Percentiles rank a stretch among this genome's conserved stretches.
Conservation (phyloP, 2,888 invertebrate genomes). For the Teleogryllus oceanicus region DNA sequence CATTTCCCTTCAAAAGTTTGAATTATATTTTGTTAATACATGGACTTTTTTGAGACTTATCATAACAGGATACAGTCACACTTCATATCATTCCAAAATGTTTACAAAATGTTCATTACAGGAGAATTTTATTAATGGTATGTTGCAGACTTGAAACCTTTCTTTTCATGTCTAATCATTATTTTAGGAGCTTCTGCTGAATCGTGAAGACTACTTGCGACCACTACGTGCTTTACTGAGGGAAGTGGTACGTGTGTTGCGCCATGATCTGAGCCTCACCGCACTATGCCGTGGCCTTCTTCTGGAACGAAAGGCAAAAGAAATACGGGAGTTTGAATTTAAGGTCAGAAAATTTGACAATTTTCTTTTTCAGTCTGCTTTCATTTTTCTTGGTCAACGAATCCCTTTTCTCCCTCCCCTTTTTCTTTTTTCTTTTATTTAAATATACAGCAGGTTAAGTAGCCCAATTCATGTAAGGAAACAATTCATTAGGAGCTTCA, state of each 20-base stretch:
- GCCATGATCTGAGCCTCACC: slow-evolving; percentile 75
- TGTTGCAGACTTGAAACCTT: not conserved
- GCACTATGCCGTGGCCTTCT: slow-evolving; percentile 77
- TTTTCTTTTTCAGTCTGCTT: not conserved
- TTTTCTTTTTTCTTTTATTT: not conserved
- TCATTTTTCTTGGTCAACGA: not conserved
- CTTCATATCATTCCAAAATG: not conserved
- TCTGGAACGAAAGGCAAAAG: slow-evolving; percentile 56
- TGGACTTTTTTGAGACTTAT: not conserved
- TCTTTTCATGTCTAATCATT: slow-evolving; percentile 34
- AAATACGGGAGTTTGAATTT: slow-evolving; percentile 62
- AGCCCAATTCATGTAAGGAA: too few species aligned
- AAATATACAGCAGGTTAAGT: too few species aligned
- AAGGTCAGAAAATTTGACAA: slow-evolving; percentile 45
- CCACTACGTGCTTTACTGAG: slow-evolving; percentile 80
- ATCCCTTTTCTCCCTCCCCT: not conserved
- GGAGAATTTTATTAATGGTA: too few species aligned
- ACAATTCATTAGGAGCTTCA: too few species aligned
- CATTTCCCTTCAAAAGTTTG: too few species aligned
- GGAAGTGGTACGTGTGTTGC: slow-evolving; percentile 80
- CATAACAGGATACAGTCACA: not conserved
- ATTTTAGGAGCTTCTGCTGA: slow-evolving; percentile 74
- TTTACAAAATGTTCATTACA: too few species aligned
- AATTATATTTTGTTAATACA: too few species aligned
- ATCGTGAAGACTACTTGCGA: slow-evolving; percentile 85